Conservation (phyloP, 2,797 vertebrate genomes). For the Setipinna tenuifilis region DNA sequence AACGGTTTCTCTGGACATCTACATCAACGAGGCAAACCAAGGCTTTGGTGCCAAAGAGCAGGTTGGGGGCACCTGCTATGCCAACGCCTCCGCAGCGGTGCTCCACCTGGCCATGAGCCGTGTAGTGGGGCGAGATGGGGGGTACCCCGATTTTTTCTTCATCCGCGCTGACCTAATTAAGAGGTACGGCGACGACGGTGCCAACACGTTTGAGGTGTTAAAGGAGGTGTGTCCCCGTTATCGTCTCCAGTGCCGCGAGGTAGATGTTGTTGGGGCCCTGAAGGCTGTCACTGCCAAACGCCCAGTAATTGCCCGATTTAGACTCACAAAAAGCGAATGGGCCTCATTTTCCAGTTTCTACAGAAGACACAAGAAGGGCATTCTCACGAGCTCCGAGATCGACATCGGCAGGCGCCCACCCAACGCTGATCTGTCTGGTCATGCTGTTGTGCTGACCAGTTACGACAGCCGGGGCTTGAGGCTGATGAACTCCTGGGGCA, state of each 20-base stretch:
- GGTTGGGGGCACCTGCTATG: neutral
- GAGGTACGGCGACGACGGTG: neutral
- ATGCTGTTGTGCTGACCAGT: constrained; percentile 5
- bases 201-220: neutral
- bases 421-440: neutral
- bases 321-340: neutral
- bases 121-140: neutral
- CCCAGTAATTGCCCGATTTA: neutral
- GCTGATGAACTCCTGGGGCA: constrained; percentile 18
- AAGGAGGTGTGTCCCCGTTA: neutral
- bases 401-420: neutral
- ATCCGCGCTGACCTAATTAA: neutral
- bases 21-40: neutral
- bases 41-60: neutral
- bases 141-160: neutral
- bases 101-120: neutral
- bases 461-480: neutral
- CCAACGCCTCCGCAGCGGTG: neutral
- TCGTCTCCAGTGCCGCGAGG: neutral
- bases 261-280: neutral
- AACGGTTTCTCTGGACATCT: neutral
- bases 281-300: neutral
- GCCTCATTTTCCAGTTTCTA: neutral
- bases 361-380: neutral
- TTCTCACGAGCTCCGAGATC: neutral